phyloP scores from a whole-genome alignment of 2,888 invertebrate genomes.

The Aproaerema taeniolella region DNA sequence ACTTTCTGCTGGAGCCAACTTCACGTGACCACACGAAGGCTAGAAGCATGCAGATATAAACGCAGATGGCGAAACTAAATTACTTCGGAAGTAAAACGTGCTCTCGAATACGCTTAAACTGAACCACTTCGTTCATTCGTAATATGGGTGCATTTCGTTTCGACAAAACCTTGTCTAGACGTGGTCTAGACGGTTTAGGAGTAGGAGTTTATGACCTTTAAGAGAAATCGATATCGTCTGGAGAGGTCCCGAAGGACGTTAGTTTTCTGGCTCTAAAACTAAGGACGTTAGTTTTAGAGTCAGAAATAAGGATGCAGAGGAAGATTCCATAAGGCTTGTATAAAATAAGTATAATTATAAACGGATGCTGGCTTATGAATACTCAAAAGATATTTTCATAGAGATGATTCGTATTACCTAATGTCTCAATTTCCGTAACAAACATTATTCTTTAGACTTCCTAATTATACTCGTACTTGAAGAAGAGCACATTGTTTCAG shows the following conservation, averaged over 20 bases:
- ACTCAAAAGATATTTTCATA: no score
- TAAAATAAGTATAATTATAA: no score
- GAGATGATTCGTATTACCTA: no score
- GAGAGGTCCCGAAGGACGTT: not conserved
- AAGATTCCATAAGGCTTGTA: no score
- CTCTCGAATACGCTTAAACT: conserved; percentile 19
- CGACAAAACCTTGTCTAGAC: conserved; percentile 61
- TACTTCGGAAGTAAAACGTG: conserved; percentile 17
- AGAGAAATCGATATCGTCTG: conserved; percentile 10
- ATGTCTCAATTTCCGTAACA: no score
- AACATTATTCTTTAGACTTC: no score
- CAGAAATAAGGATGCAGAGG: no score
- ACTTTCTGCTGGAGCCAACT: not conserved
- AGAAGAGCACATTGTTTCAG: no score
- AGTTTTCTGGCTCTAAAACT: no score
- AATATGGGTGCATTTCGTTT: conserved; percentile 23
- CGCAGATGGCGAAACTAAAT: conserved; percentile 9
- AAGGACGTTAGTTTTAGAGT: no score
- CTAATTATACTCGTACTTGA: no score
- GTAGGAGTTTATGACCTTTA: conserved; percentile 27
- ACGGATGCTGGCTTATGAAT: no score
- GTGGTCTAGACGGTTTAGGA: conserved; percentile 52
- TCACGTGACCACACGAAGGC: conserved; percentile 1
- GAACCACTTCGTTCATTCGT: conserved; percentile 15
- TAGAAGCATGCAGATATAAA: conserved; percentile 9